phyloP scores from a whole-genome alignment of 2,797 vertebrate genomes.

The Morelia viridis region DNA sequence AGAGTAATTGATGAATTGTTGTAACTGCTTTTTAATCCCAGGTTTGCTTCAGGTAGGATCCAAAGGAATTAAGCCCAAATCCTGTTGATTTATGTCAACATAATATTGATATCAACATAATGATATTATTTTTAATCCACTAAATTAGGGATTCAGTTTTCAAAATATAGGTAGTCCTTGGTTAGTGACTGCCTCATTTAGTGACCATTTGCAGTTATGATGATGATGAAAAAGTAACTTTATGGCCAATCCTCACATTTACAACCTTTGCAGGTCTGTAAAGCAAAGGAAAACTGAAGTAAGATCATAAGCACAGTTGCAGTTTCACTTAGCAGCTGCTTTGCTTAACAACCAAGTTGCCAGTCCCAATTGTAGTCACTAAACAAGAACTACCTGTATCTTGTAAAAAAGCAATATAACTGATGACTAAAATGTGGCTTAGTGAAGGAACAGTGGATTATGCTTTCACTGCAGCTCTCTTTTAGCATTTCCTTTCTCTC shows the following conservation, averaged over 20 bases:
- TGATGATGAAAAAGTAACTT: background rate
- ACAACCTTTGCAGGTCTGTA: background rate
- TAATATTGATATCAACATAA: background rate
- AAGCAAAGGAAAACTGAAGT: background rate
- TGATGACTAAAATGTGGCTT: background rate
- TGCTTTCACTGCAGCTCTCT: background rate
- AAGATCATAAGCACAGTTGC: background rate
- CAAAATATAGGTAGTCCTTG: background rate
- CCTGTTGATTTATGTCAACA: background rate
- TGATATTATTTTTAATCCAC: slow-evolving; percentile 6
- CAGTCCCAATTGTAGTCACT: background rate
- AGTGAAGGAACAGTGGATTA: background rate
- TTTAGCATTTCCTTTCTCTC: background rate
- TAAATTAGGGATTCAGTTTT: background rate
- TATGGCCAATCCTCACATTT: background rate
- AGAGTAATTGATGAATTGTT: background rate
- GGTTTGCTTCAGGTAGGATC: background rate
- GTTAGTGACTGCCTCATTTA: background rate
- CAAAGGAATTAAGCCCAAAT: slow-evolving; percentile 14
- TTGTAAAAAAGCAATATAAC: background rate
- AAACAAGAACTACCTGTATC: background rate
- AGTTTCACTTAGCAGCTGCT: background rate
- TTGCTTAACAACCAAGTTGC: background rate
- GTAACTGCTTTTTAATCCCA: background rate
- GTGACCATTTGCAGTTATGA: background rate